Evolutionary conservation across 2,888 invertebrate species (phyloP).

Genomic region (Lottia scabra): DNA sequence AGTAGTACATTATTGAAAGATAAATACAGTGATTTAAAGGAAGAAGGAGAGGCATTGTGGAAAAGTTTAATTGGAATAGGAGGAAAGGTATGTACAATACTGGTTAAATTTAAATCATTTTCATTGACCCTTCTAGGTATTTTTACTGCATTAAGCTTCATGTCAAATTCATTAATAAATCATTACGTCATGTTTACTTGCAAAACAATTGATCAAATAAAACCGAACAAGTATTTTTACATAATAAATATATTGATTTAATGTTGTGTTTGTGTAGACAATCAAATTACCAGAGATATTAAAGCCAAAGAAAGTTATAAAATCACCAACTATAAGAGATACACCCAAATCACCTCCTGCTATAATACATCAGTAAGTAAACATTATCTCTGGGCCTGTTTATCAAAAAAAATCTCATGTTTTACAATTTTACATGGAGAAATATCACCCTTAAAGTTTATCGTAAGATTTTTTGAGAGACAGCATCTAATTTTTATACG

Average conservation of each 20-base stretch:
- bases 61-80: conserved; percentile 55
- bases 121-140: neutral
- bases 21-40: conserved; percentile 45
- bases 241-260: too few relatives aligned
- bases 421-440: too few relatives aligned
- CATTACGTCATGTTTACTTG: too few relatives aligned
- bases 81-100: conserved; percentile 51
- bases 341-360: conserved; percentile 47
- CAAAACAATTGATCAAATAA: too few relatives aligned
- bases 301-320: conserved; percentile 44
- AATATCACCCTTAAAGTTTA: too few relatives aligned
- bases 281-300: conserved; percentile 62
- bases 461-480: too few relatives aligned
- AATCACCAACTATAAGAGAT: conserved; percentile 56
- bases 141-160: too few relatives aligned
- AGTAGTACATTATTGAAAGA: conserved; percentile 38
- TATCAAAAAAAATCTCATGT: too few relatives aligned
- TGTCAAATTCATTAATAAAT: too few relatives aligned
- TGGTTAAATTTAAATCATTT: neutral
- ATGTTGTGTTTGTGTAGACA: conserved; percentile 40
- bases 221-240: too few relatives aligned
- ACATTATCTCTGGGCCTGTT: neutral
- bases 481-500: too few relatives aligned
- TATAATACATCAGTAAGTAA: conserved; percentile 53
- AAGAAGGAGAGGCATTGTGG: conserved; percentile 64